Evolutionary conservation across 2,888 invertebrate genomes (phyloP).

Genomic region (Clitarchus hookeri): DNA sequence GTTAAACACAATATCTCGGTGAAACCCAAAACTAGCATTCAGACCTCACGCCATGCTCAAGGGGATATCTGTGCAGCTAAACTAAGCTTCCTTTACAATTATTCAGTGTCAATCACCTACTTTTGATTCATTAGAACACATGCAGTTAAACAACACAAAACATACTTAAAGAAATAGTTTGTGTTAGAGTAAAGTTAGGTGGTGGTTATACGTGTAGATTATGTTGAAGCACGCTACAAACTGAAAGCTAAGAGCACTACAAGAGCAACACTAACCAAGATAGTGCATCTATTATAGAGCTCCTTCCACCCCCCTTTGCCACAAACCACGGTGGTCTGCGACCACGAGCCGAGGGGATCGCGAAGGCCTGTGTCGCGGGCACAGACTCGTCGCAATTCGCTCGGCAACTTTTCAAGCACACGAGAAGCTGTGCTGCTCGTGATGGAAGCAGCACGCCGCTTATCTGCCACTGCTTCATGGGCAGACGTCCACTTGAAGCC

Average conservation of each 20-base stretch:
- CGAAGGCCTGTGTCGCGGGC: not conserved
- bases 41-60: not conserved
- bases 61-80: not conserved
- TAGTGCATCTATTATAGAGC: not conserved
- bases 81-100: not conserved
- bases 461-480: not conserved
- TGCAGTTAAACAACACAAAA: not conserved
- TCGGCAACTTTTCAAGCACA: not conserved
- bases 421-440: not conserved
- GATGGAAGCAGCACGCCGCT: not conserved
- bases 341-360: not conserved
- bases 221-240: not conserved
- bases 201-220: not conserved
- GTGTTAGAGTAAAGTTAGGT: not conserved
- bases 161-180: not conserved
- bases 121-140: slow-evolving; percentile 6
- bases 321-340: not conserved
- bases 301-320: not conserved
- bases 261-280: not conserved
- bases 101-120: not conserved
- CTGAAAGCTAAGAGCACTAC: not conserved
- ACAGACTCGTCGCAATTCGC: not conserved
- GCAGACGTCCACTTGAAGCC: not conserved
- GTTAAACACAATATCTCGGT: not conserved
- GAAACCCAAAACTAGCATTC: not conserved